Conservation (phyloP, 2,797 vertebrate species). For the Champsocephalus gunnari region DNA sequence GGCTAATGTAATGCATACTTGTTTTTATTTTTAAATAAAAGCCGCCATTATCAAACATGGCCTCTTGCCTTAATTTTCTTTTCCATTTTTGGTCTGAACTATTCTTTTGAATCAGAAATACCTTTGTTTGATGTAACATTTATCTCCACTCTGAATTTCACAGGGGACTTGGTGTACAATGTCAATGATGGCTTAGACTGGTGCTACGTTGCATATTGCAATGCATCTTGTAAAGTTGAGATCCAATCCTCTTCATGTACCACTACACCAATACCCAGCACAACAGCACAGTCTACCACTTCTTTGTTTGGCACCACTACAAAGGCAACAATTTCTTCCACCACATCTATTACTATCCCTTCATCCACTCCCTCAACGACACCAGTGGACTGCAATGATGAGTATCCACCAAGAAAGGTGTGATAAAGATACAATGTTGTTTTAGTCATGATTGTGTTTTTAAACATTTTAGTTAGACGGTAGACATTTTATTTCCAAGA, state of each 20-base stretch:
- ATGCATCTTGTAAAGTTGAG: conserved; percentile 75
- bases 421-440: background rate
- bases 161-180: conserved; percentile 86
- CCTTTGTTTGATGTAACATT: background rate
- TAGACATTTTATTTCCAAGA: background rate
- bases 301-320: conserved; percentile 2
- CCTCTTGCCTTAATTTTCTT: background rate
- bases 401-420: conserved; percentile 82
- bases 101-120: background rate
- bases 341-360: background rate
- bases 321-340: background rate
- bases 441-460: conserved; percentile 9
- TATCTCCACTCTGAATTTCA: conserved; percentile 16
- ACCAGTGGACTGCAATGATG: conserved; percentile 51
- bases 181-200: conserved; percentile 81
- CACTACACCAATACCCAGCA: conserved; percentile 57
- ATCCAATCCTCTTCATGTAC: conserved; percentile 23
- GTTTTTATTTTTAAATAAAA: background rate
- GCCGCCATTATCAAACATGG: background rate
- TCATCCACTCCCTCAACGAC: conserved; percentile 32
- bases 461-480: background rate
- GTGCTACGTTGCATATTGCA: conserved; percentile 81
- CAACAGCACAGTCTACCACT: background rate
- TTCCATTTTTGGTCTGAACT: background rate
- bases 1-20: too few species aligned